phyloP scores from a whole-genome alignment of 2,113 vertebrate species.

The Protobothrops flavoviridis region DNA sequence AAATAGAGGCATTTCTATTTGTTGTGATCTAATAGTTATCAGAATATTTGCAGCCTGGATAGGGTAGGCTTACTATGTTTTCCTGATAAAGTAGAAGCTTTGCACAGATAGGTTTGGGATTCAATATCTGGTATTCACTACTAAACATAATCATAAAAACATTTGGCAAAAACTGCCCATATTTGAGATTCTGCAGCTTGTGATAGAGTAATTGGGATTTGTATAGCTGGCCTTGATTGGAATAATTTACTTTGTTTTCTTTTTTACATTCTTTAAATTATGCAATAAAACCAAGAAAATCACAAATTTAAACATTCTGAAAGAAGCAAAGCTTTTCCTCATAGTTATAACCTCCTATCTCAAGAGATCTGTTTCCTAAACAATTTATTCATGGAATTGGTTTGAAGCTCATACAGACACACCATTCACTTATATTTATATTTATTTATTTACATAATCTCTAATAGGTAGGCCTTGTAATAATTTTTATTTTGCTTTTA shows the following conservation, averaged over 20 bases:
- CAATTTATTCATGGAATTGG: not conserved
- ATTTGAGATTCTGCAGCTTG: not conserved
- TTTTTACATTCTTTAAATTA: not conserved
- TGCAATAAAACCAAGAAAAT: not conserved
- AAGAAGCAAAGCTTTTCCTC: not conserved
- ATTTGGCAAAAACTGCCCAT: not conserved
- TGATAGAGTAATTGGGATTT: not conserved
- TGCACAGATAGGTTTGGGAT: not conserved
- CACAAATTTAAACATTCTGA: not conserved
- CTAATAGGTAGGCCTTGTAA: not conserved
- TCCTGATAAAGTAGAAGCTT: not conserved
- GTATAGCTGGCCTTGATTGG: not conserved
- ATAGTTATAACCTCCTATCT: conserved; percentile 11
- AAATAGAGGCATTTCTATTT: not conserved
- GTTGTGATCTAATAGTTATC: not conserved
- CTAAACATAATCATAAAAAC: not conserved
- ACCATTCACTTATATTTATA: not conserved
- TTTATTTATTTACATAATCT: not conserved
- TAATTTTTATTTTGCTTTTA: not conserved
- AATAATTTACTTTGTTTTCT: not conserved
- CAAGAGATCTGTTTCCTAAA: not conserved
- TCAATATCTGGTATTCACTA: not conserved
- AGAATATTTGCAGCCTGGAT: not conserved
- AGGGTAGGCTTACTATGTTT: not conserved
- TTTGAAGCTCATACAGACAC: not conserved